Base-by-base conservation (phyloP, 2,888 invertebrate species). In the Orthosia incerta region DNA sequence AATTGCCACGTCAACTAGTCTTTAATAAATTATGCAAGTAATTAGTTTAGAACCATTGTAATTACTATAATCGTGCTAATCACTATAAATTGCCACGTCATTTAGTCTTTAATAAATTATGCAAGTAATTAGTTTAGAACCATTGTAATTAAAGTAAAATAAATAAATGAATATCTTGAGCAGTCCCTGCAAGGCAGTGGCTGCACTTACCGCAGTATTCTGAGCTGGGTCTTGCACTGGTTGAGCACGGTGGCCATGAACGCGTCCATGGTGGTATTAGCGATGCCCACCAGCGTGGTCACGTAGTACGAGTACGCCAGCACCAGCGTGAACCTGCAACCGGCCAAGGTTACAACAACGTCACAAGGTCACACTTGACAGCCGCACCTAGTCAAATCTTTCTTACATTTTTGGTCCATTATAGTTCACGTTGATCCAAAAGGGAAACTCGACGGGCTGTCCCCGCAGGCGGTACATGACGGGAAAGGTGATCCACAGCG, bases 231-330 rank as follows among this genome's bases (percentile, higher is more conserved):
- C 77, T 93, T 91, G 85, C 93, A 94, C 83, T 94, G 95, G 73
- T 89, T 89, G 31, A 96, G 89, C 13, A 95, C 80, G n/a, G 95
- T 93, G 3, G 92, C 95, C 70, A 96, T 91, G 80, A 96, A 94
- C 0, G 95, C 95, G 70, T 96, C 96, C 95, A 95, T 95, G 9
- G 95, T 95, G 31, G 96, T 96, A 84, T 96, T 96, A n/a, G 95
- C 95, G 63, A 96, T 90, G 51, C 93, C 96, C 48, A 95, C 94
- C 71, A 96, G 87, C n/a, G 95, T 91, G 3, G 94, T 95, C 61
- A 92, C 94, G 87, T 93, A 93, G 89, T 92, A 94, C 62, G 95
- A 94, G 86, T 95, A 96, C 71, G 91, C 63, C 77, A 95, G 85
- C 69, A 93, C 90, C 62, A 86, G 46, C 7, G 79, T 73, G 77